Percentiles rank a stretch among this genome's conserved stretches.
Evolutionary conservation across 2,113 vertebrate genomes (phyloP).

Genomic region (Xenotilapia flavipinnis): DNA sequence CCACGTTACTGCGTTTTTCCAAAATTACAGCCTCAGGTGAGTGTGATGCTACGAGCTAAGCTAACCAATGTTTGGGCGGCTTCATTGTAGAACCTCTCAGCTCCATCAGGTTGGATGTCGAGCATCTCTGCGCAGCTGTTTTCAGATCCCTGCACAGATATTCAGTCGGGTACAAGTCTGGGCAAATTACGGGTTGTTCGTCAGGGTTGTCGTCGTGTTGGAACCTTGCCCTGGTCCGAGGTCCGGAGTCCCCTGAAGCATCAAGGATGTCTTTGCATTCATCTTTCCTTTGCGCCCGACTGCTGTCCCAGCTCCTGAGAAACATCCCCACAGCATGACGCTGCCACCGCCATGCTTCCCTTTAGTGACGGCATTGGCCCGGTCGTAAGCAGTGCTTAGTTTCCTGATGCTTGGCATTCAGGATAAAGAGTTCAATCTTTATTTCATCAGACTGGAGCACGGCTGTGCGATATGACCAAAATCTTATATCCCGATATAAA

Average conservation of each 20-base stretch:
- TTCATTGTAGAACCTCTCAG: not conserved
- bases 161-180: not conserved
- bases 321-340: not conserved
- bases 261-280: not conserved
- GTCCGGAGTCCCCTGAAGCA: not conserved
- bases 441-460: not conserved
- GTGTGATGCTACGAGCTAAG: accelerated
- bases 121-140: accelerated
- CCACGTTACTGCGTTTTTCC: not conserved
- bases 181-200: not conserved
- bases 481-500: no score
- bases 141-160: not conserved
- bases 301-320: not conserved
- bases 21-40: not conserved
- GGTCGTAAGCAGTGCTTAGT: not conserved
- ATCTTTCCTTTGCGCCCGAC: not conserved
- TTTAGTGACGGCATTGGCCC: not conserved
- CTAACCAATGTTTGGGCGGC: accelerated
- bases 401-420: not conserved
- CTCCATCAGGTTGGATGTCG: not conserved
- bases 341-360: not conserved
- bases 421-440: not conserved
- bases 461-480: no score
- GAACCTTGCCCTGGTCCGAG: not conserved
- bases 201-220: not conserved